Base-by-base conservation (phyloP, 2,888 invertebrate species). In the Baccha elongata region DNA sequence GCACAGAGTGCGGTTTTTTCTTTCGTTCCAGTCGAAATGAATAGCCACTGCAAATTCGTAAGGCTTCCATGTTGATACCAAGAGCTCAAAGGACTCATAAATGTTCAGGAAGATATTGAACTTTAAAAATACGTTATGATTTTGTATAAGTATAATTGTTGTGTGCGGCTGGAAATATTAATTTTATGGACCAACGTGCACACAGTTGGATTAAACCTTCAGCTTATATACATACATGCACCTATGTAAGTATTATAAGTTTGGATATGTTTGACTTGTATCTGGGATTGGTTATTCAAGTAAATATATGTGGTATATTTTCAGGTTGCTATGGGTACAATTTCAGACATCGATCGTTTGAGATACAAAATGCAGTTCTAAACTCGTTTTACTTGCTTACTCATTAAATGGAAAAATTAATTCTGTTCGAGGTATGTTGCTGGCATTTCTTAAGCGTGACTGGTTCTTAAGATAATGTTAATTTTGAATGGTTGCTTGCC, bases 311-410 rank as follows among this genome's bases (percentile, higher is more conserved):
- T n/a, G n/a, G n/a, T 23, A 21, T 68, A 1, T 17, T 13, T 32
- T 73, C 40, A 53, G 50, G 60, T 71, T 67, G 26, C 55, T 46
- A 11, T 13, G 35, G 23, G 11, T n/a, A 21, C 35, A n/a, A n/a
- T n/a, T n/a, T 13, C 69, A 55, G 35, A 60, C 68, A 52, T 15
- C 23, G 46, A 17, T 48, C 62, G 8, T 21, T 13, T 15, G 19
- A 37, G 35, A 46, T 60, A 62, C 65, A 67, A 75, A 75, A 81
- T 72, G 71, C 52, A 71, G 53, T 75, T 75, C 60, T 65, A 75
- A 75, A 81, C 81, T 62, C 71, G 81, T 81, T 81, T 32, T 53
- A 52, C 37, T 53, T 71, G 71, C 44, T 62, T 60, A 46, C 60
- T 69, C 64, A 29, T 3, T 3, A 40, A 58, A 26, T 58, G 40